These are phyloP conservation scores for Holocentrus rufus DNA, from an alignment of 2,797 vertebrate genomes.

Conservation along the genomic window DNA sequence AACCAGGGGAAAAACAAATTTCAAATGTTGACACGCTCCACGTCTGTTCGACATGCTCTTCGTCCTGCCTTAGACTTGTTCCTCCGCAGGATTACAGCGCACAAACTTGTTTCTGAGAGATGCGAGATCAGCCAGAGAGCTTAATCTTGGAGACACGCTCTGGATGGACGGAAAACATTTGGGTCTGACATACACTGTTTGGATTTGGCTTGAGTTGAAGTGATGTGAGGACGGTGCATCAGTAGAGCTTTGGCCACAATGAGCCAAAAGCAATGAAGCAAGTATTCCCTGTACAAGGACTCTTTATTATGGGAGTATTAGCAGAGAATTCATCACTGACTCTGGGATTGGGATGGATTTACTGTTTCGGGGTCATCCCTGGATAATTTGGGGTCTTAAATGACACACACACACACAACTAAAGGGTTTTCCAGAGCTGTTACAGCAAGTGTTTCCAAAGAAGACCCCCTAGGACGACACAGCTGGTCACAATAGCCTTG, in stretches of 20 bases:
- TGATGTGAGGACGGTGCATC: constrained; percentile 17
- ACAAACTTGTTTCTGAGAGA: constrained; percentile 47
- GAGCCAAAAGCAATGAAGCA: constrained; percentile 13
- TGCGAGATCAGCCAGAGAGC: constrained; percentile 32
- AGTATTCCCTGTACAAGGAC: constrained; percentile 1
- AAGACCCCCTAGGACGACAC: constrained; percentile 17
- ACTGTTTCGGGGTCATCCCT: constrained; percentile 13
- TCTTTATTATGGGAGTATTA: constrained; percentile 11
- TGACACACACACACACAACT: not conserved
- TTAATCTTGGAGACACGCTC: constrained; percentile 49
- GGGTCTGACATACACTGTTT: constrained; percentile 10
- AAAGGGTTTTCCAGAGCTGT: not conserved
- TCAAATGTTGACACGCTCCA: constrained; percentile 8
- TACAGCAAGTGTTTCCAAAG: constrained; percentile 9
- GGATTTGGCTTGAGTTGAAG: constrained; percentile 19
- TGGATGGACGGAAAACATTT: not conserved
- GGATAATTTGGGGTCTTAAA: constrained; percentile 8
- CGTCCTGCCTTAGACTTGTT: constrained; percentile 34
- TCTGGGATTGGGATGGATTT: constrained; percentile 9
- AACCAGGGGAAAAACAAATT: not conserved
- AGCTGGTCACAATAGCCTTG: constrained; percentile 3
- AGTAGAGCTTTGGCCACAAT: constrained; percentile 14
- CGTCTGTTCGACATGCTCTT: constrained; percentile 19
- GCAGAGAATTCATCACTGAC: constrained; percentile 12
- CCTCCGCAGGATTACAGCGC: constrained; percentile 59